A percentile compares a stretch with the other conserved stretches of the same genome.
These are phyloP conservation scores for Osmerus eperlanus DNA, from an alignment of 2,113 vertebrate genomes.

Conservation along the genomic window DNA sequence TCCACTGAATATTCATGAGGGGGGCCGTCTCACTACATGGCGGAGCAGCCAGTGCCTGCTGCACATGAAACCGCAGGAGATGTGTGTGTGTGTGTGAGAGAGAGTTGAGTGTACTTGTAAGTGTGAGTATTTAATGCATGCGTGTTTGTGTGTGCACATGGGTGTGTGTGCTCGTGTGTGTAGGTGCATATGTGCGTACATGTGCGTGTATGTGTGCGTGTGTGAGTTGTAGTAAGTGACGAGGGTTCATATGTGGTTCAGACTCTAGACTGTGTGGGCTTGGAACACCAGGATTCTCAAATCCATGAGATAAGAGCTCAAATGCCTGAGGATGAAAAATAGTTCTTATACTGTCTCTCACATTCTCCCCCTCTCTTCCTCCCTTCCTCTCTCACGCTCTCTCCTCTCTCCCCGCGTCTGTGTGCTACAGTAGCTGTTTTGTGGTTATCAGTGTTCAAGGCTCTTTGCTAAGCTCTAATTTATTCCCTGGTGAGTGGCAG, in stretches of 20 bases:
- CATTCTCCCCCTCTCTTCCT: neutral
- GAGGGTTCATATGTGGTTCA: conserved; percentile 10
- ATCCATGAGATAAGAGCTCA: conserved; percentile 1
- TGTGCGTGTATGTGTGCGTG: conserved; percentile 20
- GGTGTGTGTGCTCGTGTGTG: neutral
- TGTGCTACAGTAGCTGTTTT: conserved; percentile 12
- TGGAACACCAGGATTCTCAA: conserved; percentile 5
- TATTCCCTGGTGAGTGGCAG: conserved; percentile 45
- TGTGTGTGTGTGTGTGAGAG: neutral
- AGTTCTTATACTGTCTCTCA: neutral
- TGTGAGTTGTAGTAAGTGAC: neutral
- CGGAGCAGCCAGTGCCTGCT: conserved; percentile 43
- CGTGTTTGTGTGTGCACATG: neutral
- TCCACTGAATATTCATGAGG: conserved; percentile 68
- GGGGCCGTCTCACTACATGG: conserved; percentile 46
- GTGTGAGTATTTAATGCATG: neutral
- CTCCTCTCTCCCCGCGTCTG: neutral
- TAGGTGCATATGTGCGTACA: conserved; percentile 16
- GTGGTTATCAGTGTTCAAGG: conserved; percentile 46
- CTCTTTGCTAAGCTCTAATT: conserved; percentile 51
- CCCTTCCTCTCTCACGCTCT: conserved; percentile 14
- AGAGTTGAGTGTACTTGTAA: neutral
- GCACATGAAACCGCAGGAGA: conserved; percentile 36
- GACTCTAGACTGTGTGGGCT: conserved; percentile 15
- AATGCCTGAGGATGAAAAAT: conserved; percentile 4